Percentiles rank a stretch among this genome's conserved stretches.
These are phyloP conservation scores for Nyctibius bracteatus DNA, from an alignment of 2,113 vertebrate genomes.

Conservation along the genomic window DNA sequence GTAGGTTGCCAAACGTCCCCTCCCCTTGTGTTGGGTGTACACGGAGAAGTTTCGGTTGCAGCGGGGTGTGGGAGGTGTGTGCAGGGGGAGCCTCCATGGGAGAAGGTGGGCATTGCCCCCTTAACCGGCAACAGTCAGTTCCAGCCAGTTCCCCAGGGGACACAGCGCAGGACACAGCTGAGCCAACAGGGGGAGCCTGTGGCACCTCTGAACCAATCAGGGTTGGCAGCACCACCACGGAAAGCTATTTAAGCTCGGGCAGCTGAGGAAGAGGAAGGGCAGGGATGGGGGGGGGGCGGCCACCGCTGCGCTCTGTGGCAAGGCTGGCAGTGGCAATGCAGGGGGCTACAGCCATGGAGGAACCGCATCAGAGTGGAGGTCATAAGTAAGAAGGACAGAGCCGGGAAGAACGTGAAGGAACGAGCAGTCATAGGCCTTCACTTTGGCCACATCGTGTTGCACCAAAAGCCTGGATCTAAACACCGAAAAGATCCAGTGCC, in stretches of 20 bases:
- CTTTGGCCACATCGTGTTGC: accelerated
- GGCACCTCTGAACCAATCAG: not conserved
- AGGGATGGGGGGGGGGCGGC: not conserved
- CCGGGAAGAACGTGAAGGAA: not conserved
- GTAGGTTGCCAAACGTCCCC: not conserved
- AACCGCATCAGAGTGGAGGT: accelerated
- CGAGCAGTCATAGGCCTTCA: not conserved
- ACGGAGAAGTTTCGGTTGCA: accelerated
- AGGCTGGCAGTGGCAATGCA: too few relatives aligned
- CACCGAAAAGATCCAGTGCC: not conserved
- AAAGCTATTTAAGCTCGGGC: too few relatives aligned
- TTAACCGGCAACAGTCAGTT: not conserved
- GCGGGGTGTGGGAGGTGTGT: accelerated
- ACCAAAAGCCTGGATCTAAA: not conserved
- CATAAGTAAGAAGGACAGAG: not conserved
- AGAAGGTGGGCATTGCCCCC: not conserved
- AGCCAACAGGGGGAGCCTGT: not conserved
- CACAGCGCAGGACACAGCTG: not conserved
- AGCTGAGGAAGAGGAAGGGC: not conserved
- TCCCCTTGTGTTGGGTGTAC: too few relatives aligned
- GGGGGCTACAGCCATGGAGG: not conserved
- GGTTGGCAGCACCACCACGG: not conserved
- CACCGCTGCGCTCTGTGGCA: accelerated
- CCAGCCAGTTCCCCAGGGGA: too few relatives aligned
- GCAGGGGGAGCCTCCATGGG: too few relatives aligned